Base-by-base conservation (phyloP, 2,113 vertebrate genomes). In the Eulacestoma nigropectus region DNA sequence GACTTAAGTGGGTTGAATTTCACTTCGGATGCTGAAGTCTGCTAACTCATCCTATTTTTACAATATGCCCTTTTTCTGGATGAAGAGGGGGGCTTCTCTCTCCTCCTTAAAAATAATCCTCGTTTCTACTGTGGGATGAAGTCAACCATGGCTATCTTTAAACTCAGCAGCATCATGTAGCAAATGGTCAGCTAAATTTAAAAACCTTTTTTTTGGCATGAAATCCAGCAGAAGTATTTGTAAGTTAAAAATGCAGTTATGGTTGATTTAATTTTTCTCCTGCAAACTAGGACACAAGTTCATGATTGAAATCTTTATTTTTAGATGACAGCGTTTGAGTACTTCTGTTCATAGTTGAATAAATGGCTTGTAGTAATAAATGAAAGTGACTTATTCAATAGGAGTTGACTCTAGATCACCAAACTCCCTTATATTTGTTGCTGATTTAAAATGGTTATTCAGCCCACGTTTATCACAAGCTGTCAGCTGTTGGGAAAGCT, bases 161-260 rank as follows among this genome's bases (percentile, higher is more conserved):
- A 95, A 91, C 53, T 90, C 16, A 7, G 56, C 41, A 7, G 83
- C 73, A 96, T 97, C 78, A 70, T 92, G 70, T 95, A 97, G 82
- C 88, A 97, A 84, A 74, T 94, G 91, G 96, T 97, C 97, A 98
- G 96, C 97, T 98, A 98, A 97, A 98, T 98, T 97, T 98, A 97
- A 98, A 97, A 96, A 79, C 74, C 57, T 1, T 57, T 86, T 84
- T 97, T 96, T 96, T 96, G 93, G 96, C 97, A 91, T 95, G 96
- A 92, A 97, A 95, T 95, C 88, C 80, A 96, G 89, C 94, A 95
- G 72, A 95, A 95, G 89, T 86, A 92, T 97, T 97, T 97, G 89
- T 94, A 93, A 95, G 89, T 97, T 86, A 96, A 96, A 97, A 94
- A 93, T 92, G 72, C 85, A 78, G 84, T 84, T 97, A 95, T 13